A percentile compares a stretch with the other conserved stretches of the same genome.
phyloP scores from a whole-genome alignment of 2,888 invertebrate species.

The Theretra japonica region DNA sequence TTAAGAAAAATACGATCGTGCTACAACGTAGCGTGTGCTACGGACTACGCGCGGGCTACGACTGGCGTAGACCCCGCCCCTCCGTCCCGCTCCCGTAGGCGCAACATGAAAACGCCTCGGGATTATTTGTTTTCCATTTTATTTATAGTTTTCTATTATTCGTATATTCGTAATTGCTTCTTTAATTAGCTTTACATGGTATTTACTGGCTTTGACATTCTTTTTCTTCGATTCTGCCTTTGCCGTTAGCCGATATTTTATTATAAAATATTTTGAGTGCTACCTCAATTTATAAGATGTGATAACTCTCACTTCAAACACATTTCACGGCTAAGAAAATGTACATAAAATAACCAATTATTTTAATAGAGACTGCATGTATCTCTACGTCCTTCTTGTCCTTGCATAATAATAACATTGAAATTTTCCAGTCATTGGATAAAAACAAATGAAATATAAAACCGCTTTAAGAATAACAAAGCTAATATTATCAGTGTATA shows the following conservation, averaged over 20 bases:
- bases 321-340: too few species aligned
- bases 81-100: constrained; percentile 54
- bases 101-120: constrained; percentile 51
- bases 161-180: constrained; percentile 31
- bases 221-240: not conserved
- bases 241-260: not conserved
- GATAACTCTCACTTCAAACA: not conserved
- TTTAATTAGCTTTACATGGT: constrained; percentile 5
- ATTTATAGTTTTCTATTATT: constrained; percentile 36
- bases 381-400: too few species aligned
- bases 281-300: not conserved
- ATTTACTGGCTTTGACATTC: not conserved
- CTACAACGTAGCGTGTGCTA: constrained; percentile 71
- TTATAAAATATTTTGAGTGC: not conserved
- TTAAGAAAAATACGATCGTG: constrained; percentile 38
- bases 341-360: too few species aligned
- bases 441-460: too few species aligned
- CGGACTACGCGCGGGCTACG: constrained; percentile 73
- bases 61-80: constrained; percentile 78
- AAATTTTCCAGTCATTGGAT: too few species aligned
- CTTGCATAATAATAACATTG: too few species aligned
- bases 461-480: too few species aligned
- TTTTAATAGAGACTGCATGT: too few species aligned
- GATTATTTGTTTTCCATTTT: constrained; percentile 48
- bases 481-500: too few species aligned